Base-by-base conservation (phyloP, 2,888 invertebrate genomes). In the Galeopsomyia nigrocyanea region DNA sequence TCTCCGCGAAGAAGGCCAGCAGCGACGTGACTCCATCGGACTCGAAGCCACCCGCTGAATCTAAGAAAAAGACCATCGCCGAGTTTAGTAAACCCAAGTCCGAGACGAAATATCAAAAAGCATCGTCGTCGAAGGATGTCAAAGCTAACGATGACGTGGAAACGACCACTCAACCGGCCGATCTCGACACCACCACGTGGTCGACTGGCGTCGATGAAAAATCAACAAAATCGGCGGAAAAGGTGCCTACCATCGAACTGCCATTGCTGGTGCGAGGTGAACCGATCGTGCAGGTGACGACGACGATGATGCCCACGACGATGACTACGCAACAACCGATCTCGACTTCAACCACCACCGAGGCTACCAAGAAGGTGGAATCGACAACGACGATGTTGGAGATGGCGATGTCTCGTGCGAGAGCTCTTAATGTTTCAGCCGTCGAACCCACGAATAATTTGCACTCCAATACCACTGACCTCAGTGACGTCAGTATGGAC, bases 401-500 rank as follows among this genome's bases (percentile, higher is more conserved):
- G 7, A 13, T 57, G 62, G 0, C 9, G 60, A 75, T 14, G 73
- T 75, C 13, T 77, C 80, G 64, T 80, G 86, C 82, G 10, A 79
- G 86, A 17, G 85, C 85, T 3, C 64, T 86, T 50, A 83, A 85
- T 66, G 80, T 86, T 17, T 80, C 85, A 5, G 82, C 83, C 0
- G 76, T 82, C 13, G 86, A 86, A 68, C 83, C 84, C 6, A 81
- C 78, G 10, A 86, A 86, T 77, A 83, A 82, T 3, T 75, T 86
- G 73, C 82, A 85, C 74, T 79, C 82, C n/a, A 86, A 86, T 76
- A 76, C 88, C 53, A 85, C 88, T 50, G 94, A 94, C 84, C 87
- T 94, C n/a, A 94, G 94, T 82, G 93, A 94, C 84, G 93, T 94
- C 21, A 93, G 90, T 79, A 90, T 94, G 88, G 92, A 93, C 78